Evolutionary conservation across 2,113 vertebrate species (phyloP), one percentile per base, ranked within the genome.

Genomic region (Ctenomys sociabilis): DNA sequence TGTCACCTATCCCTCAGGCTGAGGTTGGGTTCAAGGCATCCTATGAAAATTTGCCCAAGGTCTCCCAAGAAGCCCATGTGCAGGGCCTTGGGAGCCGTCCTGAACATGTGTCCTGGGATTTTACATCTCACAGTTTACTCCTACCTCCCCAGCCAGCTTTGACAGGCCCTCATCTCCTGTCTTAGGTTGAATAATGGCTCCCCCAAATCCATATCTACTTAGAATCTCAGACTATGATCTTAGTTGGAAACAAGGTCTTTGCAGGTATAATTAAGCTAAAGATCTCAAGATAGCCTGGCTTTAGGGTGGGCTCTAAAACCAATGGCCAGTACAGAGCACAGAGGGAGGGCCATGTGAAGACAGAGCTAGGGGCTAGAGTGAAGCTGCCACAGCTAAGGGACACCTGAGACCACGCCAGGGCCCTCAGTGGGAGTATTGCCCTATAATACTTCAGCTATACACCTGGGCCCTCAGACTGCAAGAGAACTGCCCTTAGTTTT

Each of bases 301-400:
- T 54, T 30, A 54, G 68, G 49, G 64, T 26, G 22, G 3, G 12
- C 11, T 54, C 43, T 30, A 68, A 72, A 52, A 6, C 57, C 54
- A 32, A 3, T 6, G 11, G 24, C 49, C 4, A 1, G 49, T 1
- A 3, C 13, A 59, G 61, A 85, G 30, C n/a, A 40, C 0, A 2
- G 30, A 24, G 0, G 13, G 32, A 17, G 21, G 1, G 26, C 21
- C 8, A 5, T 22, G 7, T 28, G 45, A 57, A 35, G 54, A 43
- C 2, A 7, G 49, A 66, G 17, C 11, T 1, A 9, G 11, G 63
- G 63, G 32, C 8, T 14, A 10, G 13, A 72, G 35, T 10, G 61
- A 30, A 6, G 5, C 22, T 1, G 45, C 5, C 40, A 3, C 40
- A 4, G 30, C 82, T 28, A 7, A 14, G 13, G 7, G 28, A 16